These are phyloP conservation scores for Phaethornis superciliosus DNA, from an alignment of 2,113 vertebrate genomes.

Conservation along the genomic window DNA sequence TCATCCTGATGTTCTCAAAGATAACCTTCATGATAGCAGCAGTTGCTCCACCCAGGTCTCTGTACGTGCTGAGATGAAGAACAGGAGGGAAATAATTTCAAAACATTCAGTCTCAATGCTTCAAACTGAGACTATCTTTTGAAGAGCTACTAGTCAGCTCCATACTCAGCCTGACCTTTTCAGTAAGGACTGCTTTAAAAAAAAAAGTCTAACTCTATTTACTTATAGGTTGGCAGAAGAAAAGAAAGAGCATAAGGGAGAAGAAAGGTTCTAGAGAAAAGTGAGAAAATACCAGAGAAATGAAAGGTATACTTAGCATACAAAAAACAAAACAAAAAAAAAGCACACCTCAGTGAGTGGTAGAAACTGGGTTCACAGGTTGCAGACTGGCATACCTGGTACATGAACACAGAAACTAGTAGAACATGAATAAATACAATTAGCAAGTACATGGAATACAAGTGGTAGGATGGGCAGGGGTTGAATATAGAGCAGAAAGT, in stretches of 20 bases:
- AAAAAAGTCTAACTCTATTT: background rate
- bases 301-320: background rate
- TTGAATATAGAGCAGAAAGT: rapidly evolving
- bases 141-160: background rate
- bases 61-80: background rate
- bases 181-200: background rate
- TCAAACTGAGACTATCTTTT: background rate
- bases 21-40: background rate
- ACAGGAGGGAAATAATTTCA: background rate
- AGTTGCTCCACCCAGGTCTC: background rate
- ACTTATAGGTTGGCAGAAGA: background rate
- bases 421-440: background rate
- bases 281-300: background rate
- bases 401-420: background rate
- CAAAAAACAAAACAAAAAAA: background rate
- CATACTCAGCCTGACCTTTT: background rate
- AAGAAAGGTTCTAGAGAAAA: background rate
- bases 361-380: background rate
- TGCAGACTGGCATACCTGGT: background rate
- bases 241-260: background rate
- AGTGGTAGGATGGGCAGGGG: background rate
- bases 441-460: background rate
- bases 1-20: background rate
- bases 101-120: background rate
- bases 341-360: background rate